Evolutionary conservation across 2,888 invertebrate genomes (phyloP), one percentile per base, ranked within the genome.

Genomic region (Drosophila anceps): DNA sequence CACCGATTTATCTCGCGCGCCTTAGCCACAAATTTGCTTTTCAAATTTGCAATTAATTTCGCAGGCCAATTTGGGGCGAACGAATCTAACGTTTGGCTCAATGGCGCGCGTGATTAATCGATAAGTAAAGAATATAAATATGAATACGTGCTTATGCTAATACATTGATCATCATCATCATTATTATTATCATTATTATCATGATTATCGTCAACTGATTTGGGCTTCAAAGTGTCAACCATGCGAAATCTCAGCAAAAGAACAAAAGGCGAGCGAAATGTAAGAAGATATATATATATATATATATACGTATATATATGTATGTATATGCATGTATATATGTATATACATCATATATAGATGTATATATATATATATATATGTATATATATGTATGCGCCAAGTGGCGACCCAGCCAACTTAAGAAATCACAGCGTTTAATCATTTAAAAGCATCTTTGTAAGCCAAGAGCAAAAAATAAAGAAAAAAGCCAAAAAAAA

Each of bases 391-490:
- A 24, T 27, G 18, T 43, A 1, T 20, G 0, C 50, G 4, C 48
- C 20, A 69, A 73, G 66, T 70, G 63, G 63, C 68, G 69, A 80
- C 69, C 77, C 77, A 67, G 79, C 67, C 66, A 82, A 78, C 75
- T 73, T 75, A 66, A 80, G 82, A 81, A 82, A 83, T 82, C 83
- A 69, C 70, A 76, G 76, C 84, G 81, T 84, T 87, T 88, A 87
- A 87, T 87, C 86, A 86, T 87, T 88, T 87, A 88, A 88, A 82
- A 81, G 87, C 89, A 88, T 87, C 88, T 86, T 74, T 83, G 81
- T 81, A 70, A 77, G 71, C 75, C 66, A 69, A 75, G 44, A 65
- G 61, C 46, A 55, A 61, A 69, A 69, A 70, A 59, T 58, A 29
- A 41, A 55, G 67, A 63, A 59, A 44, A 43, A 63, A 12, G 54